Evolutionary conservation across 2,888 invertebrate species (phyloP).

Genomic region (Tetragonisca angustula): DNA sequence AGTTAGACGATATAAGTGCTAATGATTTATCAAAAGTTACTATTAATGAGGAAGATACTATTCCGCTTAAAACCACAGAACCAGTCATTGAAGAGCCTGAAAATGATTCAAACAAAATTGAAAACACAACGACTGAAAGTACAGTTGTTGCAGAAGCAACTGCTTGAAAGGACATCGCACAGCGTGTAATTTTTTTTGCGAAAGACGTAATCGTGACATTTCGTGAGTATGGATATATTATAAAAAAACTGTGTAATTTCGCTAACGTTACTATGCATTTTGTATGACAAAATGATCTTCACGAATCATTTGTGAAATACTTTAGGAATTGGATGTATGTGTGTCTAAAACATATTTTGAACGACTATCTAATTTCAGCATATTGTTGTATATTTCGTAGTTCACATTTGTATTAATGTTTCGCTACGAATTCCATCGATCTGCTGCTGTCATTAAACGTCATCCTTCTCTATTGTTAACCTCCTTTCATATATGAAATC

Average conservation of each 20-base stretch:
- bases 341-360: constrained; percentile 42
- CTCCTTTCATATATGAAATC: constrained; percentile 46
- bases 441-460: constrained; percentile 40
- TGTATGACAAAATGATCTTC: constrained; percentile 42
- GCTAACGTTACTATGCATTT: constrained; percentile 44
- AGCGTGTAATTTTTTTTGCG: constrained; percentile 13
- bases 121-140: constrained; percentile 72
- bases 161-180: constrained; percentile 73
- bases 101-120: constrained; percentile 62
- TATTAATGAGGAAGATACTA: constrained; percentile 48
- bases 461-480: constrained; percentile 42
- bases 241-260: constrained; percentile 47
- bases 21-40: constrained; percentile 46
- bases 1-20: constrained; percentile 39
- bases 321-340: constrained; percentile 50
- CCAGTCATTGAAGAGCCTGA: constrained; percentile 63
- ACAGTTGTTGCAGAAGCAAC: constrained; percentile 79
- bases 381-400: constrained; percentile 56
- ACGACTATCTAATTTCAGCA: constrained; percentile 51
- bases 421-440: constrained; percentile 38
- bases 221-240: constrained; percentile 42
- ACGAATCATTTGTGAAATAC: constrained; percentile 26
- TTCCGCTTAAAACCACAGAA: constrained; percentile 41
- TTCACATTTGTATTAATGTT: constrained; percentile 50
- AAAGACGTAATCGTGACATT: constrained; percentile 41